These are phyloP conservation scores for Cerastoderma edule DNA, from an alignment of 2,888 invertebrate species.

Conservation along the genomic window DNA sequence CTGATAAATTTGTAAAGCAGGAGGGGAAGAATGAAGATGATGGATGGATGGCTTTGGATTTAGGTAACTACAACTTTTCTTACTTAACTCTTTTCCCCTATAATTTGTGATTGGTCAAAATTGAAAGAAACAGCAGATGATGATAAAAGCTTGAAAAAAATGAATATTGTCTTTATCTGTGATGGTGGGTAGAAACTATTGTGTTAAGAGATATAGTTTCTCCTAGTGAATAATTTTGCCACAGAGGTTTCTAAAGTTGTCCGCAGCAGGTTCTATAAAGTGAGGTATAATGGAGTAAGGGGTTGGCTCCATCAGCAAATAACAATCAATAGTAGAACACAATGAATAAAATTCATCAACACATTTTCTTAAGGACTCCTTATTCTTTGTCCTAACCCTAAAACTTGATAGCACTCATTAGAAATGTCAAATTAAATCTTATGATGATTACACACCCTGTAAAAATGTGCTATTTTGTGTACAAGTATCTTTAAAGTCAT, in stretches of 20 bases:
- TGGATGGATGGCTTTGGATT: slow-evolving; percentile 94
- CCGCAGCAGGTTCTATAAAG: too few species aligned
- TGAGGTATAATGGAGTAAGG: too few species aligned
- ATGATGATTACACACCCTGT: neutral
- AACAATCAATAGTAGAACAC: too few species aligned
- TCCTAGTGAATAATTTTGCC: neutral
- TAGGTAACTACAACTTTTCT: slow-evolving; percentile 86
- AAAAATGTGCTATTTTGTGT: neutral
- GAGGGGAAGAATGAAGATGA: slow-evolving; percentile 86
- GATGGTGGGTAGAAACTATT: neutral
- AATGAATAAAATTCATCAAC: neutral
- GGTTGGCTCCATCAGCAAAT: too few species aligned
- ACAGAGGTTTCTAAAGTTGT: too few species aligned
- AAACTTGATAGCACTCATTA: neutral
- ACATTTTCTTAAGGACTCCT: neutral
- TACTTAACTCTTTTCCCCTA: neutral
- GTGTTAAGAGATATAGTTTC: neutral
- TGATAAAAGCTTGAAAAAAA: too few species aligned
- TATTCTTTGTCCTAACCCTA: neutral
- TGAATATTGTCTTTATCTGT: too few species aligned
- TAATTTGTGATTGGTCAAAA: neutral
- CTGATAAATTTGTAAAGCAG: slow-evolving; percentile 88
- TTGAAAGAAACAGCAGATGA: too few species aligned
- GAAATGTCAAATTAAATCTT: neutral
- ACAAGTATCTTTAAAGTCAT: neutral